A percentile compares a stretch with the other conserved stretches of the same genome.
phyloP scores from a whole-genome alignment of 2,113 vertebrate genomes.

The Megaceryle maxima region DNA sequence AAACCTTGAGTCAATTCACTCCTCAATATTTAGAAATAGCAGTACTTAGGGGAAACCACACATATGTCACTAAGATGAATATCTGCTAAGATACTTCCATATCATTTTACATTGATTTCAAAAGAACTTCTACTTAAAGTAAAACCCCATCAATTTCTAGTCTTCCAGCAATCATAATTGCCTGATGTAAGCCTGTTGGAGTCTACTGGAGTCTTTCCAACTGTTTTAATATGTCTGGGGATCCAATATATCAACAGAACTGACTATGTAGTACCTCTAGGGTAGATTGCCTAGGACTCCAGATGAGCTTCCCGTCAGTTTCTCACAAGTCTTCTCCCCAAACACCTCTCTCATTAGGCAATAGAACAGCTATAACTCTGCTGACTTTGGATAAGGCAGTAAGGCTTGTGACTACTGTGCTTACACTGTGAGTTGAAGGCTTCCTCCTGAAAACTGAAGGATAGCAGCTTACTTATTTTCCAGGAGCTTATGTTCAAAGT shows the following conservation, averaged over 20 bases:
- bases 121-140: constrained; percentile 1
- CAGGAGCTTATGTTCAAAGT: not conserved
- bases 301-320: not conserved
- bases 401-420: not conserved
- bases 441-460: not conserved
- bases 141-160: constrained; percentile 13
- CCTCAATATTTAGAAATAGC: not conserved
- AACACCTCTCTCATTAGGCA: not conserved
- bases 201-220: constrained; percentile 37
- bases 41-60: not conserved
- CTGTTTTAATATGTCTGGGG: not conserved
- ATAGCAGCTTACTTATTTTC: not conserved
- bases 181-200: not conserved
- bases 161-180: not conserved
- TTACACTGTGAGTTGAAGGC: not conserved
- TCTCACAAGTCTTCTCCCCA: not conserved
- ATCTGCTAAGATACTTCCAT: not conserved
- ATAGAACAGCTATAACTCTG: not conserved
- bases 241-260: constrained; percentile 6
- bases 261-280: not conserved
- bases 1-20: not conserved
- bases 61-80: not conserved
- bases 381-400: not conserved
- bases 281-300: not conserved
- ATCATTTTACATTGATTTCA: constrained; percentile 13